These are phyloP conservation scores for Catharus ustulatus DNA, from an alignment of 2,797 vertebrate species.

Conservation along the genomic window DNA sequence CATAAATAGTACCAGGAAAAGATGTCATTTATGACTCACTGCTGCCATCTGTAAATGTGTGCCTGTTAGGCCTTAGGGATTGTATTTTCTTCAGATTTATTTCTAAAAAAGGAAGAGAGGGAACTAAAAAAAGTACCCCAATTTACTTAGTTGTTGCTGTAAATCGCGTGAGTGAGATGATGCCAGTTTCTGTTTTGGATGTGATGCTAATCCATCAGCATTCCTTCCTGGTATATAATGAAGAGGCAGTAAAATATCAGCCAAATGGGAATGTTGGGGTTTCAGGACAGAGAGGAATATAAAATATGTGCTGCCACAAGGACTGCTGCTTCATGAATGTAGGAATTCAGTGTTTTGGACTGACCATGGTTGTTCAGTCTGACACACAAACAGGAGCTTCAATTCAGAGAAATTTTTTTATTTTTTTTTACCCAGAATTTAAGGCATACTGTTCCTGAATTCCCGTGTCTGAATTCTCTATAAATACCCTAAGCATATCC, in stretches of 20 bases:
- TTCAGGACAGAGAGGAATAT: not conserved
- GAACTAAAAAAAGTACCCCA: conserved; percentile 8
- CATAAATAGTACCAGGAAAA: conserved; percentile 50
- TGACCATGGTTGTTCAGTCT: not conserved
- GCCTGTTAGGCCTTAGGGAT: not conserved
- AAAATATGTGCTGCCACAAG: not conserved
- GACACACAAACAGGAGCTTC: not conserved
- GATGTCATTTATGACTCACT: conserved; percentile 35
- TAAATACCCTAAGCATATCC: not conserved
- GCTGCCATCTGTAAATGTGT: conserved; percentile 39
- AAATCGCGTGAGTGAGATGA: not conserved
- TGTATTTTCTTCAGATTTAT: conserved; percentile 35
- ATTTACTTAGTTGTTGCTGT: conserved; percentile 33
- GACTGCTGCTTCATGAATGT: not conserved
- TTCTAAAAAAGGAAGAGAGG: not conserved
- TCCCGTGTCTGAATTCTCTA: not conserved
- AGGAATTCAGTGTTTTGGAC: not conserved
- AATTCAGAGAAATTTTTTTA: not conserved
- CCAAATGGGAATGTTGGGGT: not conserved
- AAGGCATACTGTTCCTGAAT: not conserved
- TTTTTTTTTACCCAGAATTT: not conserved
- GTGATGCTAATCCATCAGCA: not conserved
- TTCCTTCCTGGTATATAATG: not conserved
- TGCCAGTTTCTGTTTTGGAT: conserved; percentile 25
- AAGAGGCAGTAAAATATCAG: conserved; percentile 34